Percentiles rank a stretch among this genome's conserved stretches.
These are phyloP conservation scores for Drosophila takahashii DNA, from an alignment of 1,140 invertebrate genomes.

Conservation along the genomic window DNA sequence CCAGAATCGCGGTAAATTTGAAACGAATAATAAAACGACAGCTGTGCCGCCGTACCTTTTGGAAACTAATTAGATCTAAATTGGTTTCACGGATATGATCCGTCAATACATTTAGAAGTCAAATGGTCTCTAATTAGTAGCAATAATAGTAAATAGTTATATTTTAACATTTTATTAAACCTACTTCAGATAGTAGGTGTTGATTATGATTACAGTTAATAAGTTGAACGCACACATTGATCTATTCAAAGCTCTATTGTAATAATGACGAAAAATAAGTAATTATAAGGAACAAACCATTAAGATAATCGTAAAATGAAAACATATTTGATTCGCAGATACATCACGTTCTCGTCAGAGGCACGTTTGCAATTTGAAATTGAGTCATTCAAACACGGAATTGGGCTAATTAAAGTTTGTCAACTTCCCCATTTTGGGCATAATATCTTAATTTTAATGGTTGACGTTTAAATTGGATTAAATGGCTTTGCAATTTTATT, in stretches of 20 bases:
- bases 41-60: background rate
- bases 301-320: background rate
- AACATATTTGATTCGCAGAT: background rate
- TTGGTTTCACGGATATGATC: no score
- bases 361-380: slow-evolving; percentile 10
- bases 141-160: no score
- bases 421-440: slow-evolving; percentile 18
- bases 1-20: background rate
- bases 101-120: no score
- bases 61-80: background rate
- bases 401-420: slow-evolving; percentile 20
- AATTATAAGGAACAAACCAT: background rate
- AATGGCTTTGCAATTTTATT: slow-evolving; percentile 17
- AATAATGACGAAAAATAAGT: background rate
- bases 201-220: no score
- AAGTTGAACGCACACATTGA: background rate
- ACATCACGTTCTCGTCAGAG: slow-evolving; percentile 12
- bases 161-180: no score
- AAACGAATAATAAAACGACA: background rate
- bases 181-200: no score
- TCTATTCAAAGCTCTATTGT: background rate
- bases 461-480: slow-evolving; percentile 3
- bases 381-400: slow-evolving; percentile 1
- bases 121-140: background rate
- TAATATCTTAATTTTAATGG: slow-evolving; percentile 9